Evolutionary conservation across 2,797 vertebrate genomes (phyloP), one percentile per base, ranked within the genome.

Genomic region (Bryconaethiops microstoma): DNA sequence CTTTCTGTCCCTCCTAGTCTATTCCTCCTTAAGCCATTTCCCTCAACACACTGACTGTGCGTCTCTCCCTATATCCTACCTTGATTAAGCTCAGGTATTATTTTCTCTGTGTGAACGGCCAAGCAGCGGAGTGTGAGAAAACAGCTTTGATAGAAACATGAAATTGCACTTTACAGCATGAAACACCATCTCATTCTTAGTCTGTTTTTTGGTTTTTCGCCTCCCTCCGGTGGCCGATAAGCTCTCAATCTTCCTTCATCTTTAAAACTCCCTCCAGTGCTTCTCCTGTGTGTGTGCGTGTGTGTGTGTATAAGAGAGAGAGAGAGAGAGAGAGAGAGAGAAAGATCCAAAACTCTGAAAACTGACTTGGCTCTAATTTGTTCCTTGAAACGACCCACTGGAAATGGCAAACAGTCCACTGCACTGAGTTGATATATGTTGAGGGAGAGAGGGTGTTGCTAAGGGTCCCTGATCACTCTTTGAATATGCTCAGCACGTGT

Each of bases 1-100:
- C 69, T 76, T 74, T 82, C 76, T 75, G 7, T 78, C 76, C 75
- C 80, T 83, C 86, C 87, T 84, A 88, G 78, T 76, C 73, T 79
- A 78, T 79, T 40, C 55, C 50, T 82, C 59, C 39, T 77, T 77
- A 64, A 71, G 55, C 65, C 57, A 64, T 62, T 77, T 60, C 71
- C 78, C 80, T 78, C 74, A 60, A 42, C 23, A 48, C 59, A 62
- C 81, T 60, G 77, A 52, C 70, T 80, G 35, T 65, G 16, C 8
- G 39, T 50, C 25, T 78, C 29, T 23, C 40, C 50, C 63, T 57
- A 10, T 42, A 12, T 55, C 39, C 6, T 23, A 71, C 55, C 25
- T 48, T 19, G 21, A 76, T 72, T 78, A 57, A n/a, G 73, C 29
- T 63, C 50, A 54, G 35, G 16, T n/a, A 75, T 71, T 62, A 79